phyloP scores from a whole-genome alignment of 2,113 vertebrate species.

The Synchiropus splendidus region DNA sequence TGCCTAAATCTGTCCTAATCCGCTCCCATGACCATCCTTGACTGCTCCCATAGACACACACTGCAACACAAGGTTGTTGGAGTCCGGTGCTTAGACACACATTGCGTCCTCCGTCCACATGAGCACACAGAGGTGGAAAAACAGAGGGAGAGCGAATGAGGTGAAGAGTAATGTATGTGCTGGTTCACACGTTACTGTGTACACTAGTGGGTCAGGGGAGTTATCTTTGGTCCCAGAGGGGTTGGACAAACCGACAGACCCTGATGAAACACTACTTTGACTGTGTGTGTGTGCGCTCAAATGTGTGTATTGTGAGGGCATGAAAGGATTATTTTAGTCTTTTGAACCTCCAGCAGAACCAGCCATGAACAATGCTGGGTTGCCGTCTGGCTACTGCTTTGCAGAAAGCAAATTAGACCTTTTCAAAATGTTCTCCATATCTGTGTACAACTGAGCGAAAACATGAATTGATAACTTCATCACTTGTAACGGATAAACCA shows the following conservation, averaged over 20 bases:
- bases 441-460: too few relatives aligned
- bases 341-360: too few relatives aligned
- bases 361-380: too few relatives aligned
- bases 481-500: too few relatives aligned
- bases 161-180: constrained; percentile 4
- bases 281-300: too few relatives aligned
- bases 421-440: too few relatives aligned
- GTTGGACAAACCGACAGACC: neutral
- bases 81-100: constrained; percentile 53
- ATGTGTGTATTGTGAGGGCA: too few relatives aligned
- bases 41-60: constrained; percentile 38
- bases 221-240: neutral
- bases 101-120: constrained; percentile 48
- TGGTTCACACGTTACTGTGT: neutral
- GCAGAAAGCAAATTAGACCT: too few relatives aligned
- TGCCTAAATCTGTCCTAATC: constrained; percentile 68
- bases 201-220: neutral
- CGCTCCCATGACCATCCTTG: constrained; percentile 63
- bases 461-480: too few relatives aligned
- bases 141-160: constrained; percentile 3
- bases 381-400: too few relatives aligned
- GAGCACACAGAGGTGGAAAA: constrained; percentile 12
- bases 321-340: too few relatives aligned
- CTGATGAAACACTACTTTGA: neutral
- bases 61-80: constrained; percentile 46